Conservation (phyloP, 2,113 vertebrate species). For the Saccopteryx leptura region DNA sequence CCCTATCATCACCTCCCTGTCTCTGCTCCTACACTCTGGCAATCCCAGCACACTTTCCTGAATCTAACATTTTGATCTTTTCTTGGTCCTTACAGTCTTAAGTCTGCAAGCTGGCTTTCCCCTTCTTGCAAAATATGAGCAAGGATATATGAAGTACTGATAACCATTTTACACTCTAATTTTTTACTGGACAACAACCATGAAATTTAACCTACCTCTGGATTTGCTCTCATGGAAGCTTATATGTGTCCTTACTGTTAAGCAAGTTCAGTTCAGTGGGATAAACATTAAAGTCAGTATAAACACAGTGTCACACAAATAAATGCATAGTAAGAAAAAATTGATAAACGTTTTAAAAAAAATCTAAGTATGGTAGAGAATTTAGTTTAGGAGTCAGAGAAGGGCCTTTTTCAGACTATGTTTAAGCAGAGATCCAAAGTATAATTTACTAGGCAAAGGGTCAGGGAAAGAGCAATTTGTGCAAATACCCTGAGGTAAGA, state of each 20-base stretch:
- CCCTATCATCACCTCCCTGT: too few relatives aligned
- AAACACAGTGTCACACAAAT: neutral
- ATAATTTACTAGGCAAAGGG: neutral
- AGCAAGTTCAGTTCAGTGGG: neutral
- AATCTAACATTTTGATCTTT: too few relatives aligned
- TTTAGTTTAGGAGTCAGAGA: neutral
- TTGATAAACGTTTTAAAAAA: neutral
- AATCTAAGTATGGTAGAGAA: neutral
- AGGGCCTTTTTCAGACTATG: neutral
- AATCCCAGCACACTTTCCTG: too few relatives aligned
- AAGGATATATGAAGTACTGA: neutral
- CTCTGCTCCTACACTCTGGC: too few relatives aligned
- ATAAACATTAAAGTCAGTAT: neutral
- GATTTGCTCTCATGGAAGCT: neutral
- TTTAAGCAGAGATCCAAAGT: neutral
- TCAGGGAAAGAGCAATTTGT: neutral
- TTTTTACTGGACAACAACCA: neutral
- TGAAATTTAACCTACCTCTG: neutral
- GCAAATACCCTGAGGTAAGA: neutral
- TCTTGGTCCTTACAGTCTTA: neutral
- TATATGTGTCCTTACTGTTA: neutral
- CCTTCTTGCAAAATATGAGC: neutral
- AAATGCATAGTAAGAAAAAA: neutral
- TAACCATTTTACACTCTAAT: neutral
- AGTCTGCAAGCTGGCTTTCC: neutral